phyloP scores from a whole-genome alignment of 2,888 invertebrate genomes.

The Tetragonula carbonaria region DNA sequence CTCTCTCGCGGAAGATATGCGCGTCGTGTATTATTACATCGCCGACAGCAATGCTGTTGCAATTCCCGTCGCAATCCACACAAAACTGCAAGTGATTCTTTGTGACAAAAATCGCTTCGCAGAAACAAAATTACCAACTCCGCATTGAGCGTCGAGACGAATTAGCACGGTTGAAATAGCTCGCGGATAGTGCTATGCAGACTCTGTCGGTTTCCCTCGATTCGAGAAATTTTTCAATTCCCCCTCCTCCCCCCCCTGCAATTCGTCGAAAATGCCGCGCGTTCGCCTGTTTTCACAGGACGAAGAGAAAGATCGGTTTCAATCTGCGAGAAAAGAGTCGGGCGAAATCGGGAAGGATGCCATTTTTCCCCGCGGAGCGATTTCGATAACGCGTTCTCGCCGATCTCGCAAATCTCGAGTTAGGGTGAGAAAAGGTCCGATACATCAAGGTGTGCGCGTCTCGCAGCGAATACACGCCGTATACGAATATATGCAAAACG shows the following conservation, averaged over 20 bases:
- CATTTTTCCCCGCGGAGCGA: background rate
- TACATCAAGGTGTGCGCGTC: conserved; percentile 43
- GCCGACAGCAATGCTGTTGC: too few relatives aligned
- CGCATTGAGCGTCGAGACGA: too few relatives aligned
- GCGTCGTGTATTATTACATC: too few relatives aligned
- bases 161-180: background rate
- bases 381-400: conserved; percentile 11
- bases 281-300: background rate
- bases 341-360: conserved; percentile 2
- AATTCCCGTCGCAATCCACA: too few relatives aligned
- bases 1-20: too few relatives aligned
- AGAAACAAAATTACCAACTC: too few relatives aligned
- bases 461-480: conserved; percentile 6
- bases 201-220: background rate
- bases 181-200: too few relatives aligned
- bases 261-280: background rate
- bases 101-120: too few relatives aligned
- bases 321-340: background rate
- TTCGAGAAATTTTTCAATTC: conserved; percentile 1
- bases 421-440: conserved; percentile 31
- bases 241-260: background rate
- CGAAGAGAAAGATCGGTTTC: background rate
- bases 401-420: conserved; percentile 44
- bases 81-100: too few relatives aligned
- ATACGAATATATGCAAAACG: conserved; percentile 36